Conservation (phyloP, 2,797 vertebrate species). For the Alca torda region DNA sequence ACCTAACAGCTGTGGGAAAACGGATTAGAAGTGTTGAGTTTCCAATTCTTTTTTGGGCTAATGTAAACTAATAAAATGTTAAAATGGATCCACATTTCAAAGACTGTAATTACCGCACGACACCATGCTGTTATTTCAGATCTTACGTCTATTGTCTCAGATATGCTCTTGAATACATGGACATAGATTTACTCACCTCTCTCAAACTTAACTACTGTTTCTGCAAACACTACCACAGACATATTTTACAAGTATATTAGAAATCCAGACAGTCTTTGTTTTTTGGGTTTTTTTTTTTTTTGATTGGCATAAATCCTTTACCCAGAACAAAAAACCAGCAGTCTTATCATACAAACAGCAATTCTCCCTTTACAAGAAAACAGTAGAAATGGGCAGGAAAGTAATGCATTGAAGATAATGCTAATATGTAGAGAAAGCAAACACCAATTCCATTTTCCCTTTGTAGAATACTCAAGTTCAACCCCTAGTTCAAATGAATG, state of each 20-base stretch:
- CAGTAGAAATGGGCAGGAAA: neutral
- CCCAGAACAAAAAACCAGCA: neutral
- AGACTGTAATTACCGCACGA: conserved; percentile 64
- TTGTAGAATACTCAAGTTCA: neutral
- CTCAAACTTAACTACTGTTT: neutral
- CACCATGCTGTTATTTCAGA: conserved; percentile 68
- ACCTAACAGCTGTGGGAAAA: conserved; percentile 60
- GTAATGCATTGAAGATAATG: neutral
- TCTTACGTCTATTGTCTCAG: neutral
- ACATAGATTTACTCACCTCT: neutral
- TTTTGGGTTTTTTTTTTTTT: neutral
- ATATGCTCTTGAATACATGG: neutral
- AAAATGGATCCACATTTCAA: conserved; percentile 57
- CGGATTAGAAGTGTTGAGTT: conserved; percentile 61
- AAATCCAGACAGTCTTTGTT: neutral
- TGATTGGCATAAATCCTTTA: neutral
- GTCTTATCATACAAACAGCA: neutral
- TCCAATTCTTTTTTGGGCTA: conserved; percentile 63
- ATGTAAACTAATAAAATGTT: conserved; percentile 62
- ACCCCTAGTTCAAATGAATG: neutral
- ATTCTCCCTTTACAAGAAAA: neutral
- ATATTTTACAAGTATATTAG: neutral
- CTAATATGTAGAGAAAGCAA: neutral
- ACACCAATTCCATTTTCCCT: neutral
- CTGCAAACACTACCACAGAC: neutral